Evolutionary conservation across 1,140 invertebrate genomes (phyloP).

Genomic region (Samia ricini): DNA sequence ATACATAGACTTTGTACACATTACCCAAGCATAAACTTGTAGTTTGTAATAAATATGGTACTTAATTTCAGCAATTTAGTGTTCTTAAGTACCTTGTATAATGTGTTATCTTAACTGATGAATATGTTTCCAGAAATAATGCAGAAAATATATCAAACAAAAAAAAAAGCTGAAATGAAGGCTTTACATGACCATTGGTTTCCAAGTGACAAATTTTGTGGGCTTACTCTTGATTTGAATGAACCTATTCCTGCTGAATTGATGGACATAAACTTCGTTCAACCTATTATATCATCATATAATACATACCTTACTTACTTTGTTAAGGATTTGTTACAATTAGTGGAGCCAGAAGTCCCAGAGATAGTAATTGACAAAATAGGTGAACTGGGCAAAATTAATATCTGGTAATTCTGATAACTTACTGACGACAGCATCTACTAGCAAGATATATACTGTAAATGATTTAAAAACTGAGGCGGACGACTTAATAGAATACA

Average conservation of each 20-base stretch:
- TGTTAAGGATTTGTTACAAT: constrained; percentile 46
- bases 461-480: constrained; percentile 43
- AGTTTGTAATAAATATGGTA: too few species aligned
- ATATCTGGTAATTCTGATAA: constrained; percentile 50
- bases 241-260: constrained; percentile 51
- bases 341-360: constrained; percentile 54
- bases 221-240: constrained; percentile 52
- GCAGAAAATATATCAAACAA: constrained; percentile 29
- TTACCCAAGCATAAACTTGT: too few species aligned
- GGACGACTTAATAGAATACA: constrained; percentile 12
- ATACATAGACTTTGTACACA: too few species aligned
- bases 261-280: constrained; percentile 52
- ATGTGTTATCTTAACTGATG: not conserved
- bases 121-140: constrained; percentile 28
- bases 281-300: constrained; percentile 53
- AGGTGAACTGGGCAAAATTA: constrained; percentile 52
- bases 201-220: constrained; percentile 52
- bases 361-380: constrained; percentile 40
- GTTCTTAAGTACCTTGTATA: too few species aligned
- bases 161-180: constrained; percentile 47
- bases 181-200: constrained; percentile 60
- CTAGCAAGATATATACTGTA: constrained; percentile 54
- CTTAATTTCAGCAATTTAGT: too few species aligned
- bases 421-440: constrained; percentile 14
- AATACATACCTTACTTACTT: constrained; percentile 62